Conservation (phyloP, 2,113 vertebrate genomes). For the Oostethus manadensis region DNA sequence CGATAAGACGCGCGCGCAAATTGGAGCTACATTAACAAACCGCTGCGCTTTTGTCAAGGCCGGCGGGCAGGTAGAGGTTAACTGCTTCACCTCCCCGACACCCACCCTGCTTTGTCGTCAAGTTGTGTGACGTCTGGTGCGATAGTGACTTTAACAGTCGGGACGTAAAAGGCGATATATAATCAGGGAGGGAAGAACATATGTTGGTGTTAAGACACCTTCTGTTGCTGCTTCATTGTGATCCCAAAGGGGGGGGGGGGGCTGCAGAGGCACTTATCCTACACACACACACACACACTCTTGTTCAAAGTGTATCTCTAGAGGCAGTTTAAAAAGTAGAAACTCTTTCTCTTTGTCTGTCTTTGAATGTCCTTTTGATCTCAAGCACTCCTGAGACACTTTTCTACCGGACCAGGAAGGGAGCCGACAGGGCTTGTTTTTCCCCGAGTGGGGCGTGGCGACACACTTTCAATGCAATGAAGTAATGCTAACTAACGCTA, state of each 20-base stretch:
- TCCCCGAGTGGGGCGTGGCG: too few species aligned
- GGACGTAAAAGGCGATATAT: conserved; percentile 65
- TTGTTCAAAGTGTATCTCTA: conserved; percentile 30
- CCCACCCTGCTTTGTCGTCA: conserved; percentile 26
- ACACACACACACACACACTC: conserved; percentile 34
- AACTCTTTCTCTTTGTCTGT: conserved; percentile 40
- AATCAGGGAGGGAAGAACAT: conserved; percentile 64
- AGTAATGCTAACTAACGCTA: too few species aligned
- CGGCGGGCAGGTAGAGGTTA: conserved; percentile 35
- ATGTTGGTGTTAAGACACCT: conserved; percentile 72
- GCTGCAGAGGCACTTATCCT: conserved; percentile 63
- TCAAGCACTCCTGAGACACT: conserved; percentile 9
- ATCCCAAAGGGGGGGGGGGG: conserved; percentile 55
- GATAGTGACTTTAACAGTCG: conserved; percentile 63
- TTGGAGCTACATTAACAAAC: conserved; percentile 20
- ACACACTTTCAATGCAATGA: too few species aligned
- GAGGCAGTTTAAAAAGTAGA: conserved; percentile 70
- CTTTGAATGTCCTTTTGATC: conserved; percentile 30
- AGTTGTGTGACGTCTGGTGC: conserved; percentile 55
- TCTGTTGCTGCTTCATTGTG: conserved; percentile 62
- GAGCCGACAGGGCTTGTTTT: not conserved
- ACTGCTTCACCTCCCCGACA: conserved; percentile 14
- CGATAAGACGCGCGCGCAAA: not conserved
- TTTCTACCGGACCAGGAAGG: conserved; percentile 9
- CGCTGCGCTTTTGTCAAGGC: conserved; percentile 12